These are phyloP conservation scores for Biston stratarius DNA, from an alignment of 2,888 invertebrate genomes.

Conservation along the genomic window DNA sequence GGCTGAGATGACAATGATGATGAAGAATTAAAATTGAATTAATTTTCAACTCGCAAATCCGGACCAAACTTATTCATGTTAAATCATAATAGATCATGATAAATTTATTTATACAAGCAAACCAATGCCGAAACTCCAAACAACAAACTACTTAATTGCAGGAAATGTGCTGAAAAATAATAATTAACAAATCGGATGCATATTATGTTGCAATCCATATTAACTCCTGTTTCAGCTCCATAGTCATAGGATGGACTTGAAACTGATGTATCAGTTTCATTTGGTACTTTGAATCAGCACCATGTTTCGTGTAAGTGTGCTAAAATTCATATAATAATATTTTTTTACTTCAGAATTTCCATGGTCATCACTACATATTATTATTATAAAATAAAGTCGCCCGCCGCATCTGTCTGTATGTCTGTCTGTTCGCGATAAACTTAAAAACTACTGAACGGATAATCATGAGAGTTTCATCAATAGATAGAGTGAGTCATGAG, in stretches of 20 bases:
- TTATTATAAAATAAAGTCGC: too few relatives aligned
- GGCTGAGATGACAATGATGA: too few relatives aligned
- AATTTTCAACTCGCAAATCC: neutral
- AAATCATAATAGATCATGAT: neutral
- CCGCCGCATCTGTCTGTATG: too few relatives aligned
- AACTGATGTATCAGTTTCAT: constrained; percentile 40
- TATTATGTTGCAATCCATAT: constrained; percentile 34
- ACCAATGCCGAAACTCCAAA: constrained; percentile 42
- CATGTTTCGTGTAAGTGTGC: constrained; percentile 57
- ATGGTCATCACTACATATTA: too few relatives aligned
- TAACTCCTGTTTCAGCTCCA: constrained; percentile 10
- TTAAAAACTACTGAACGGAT: too few relatives aligned
- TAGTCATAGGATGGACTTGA: constrained; percentile 22
- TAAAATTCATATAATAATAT: neutral
- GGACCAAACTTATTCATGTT: neutral
- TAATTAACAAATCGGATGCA: constrained; percentile 25
- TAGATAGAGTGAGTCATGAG: too few relatives aligned
- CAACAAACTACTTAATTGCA: constrained; percentile 9
- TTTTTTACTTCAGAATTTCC: too few relatives aligned
- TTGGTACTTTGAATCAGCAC: constrained; percentile 38
- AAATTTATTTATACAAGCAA: neutral
- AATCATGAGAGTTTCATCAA: too few relatives aligned
- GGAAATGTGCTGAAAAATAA: constrained; percentile 16
- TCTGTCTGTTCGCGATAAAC: too few relatives aligned
- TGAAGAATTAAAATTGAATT: too few relatives aligned